A percentile compares a stretch with the other conserved stretches of the same genome.
These are phyloP conservation scores for Sepiola atlantica DNA, from an alignment of 2,888 invertebrate genomes.

Conservation along the genomic window DNA sequence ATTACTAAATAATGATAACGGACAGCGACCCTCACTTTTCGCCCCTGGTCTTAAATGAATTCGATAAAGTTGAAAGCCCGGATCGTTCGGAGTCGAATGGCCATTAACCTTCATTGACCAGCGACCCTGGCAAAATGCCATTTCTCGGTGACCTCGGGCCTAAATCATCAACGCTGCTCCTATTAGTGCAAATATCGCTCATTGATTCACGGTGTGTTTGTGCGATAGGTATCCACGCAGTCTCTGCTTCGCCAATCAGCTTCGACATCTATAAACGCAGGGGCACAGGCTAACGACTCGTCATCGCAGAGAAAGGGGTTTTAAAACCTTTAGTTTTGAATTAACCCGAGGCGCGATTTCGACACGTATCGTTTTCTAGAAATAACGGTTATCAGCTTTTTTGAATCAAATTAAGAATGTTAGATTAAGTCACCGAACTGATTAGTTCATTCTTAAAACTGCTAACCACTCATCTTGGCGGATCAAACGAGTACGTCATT, in stretches of 20 bases:
- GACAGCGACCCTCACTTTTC: neutral
- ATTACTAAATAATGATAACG: constrained; percentile 5
- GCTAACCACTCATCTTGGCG: no score
- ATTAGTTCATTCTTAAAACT: neutral
- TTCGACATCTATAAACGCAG: neutral
- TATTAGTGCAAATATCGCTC: neutral
- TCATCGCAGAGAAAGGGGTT: neutral
- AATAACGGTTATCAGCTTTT: neutral
- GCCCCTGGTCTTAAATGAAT: constrained; percentile 8
- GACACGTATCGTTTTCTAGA: neutral
- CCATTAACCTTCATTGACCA: constrained; percentile 13
- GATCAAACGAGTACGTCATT: no score
- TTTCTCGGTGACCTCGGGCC: neutral
- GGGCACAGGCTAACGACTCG: neutral
- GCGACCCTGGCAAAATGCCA: neutral
- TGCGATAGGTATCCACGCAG: neutral
- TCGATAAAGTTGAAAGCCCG: neutral
- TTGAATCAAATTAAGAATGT: neutral
- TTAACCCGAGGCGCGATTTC: neutral
- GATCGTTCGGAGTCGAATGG: constrained; percentile 2
- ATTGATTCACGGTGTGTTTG: neutral
- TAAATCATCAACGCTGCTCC: neutral
- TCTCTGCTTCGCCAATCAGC: neutral
- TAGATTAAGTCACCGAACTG: neutral
- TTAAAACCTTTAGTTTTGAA: neutral